Evolutionary conservation across 2,797 vertebrate species (phyloP), one percentile per base, ranked within the genome.

Genomic region (Esox lucius): DNA sequence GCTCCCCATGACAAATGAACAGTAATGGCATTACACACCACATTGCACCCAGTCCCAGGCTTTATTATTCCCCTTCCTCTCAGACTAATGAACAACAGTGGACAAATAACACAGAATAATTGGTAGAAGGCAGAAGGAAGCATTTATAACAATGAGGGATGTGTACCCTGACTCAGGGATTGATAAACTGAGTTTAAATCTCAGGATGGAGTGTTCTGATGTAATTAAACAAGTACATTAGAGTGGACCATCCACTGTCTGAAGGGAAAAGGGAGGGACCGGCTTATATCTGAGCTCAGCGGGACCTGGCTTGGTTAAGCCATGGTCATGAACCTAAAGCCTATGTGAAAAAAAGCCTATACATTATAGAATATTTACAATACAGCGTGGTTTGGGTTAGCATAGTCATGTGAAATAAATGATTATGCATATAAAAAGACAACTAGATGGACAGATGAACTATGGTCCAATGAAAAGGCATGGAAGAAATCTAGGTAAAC

Each of bases 81-180:
- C 65, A 85, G 86, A 89, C 76, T 87, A 89, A 92, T 90, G 85
- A 87, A 84, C 84, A 82, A 59, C 73, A 74, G 39, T 33, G 19
- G 75, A 85, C 86, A 84, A 83, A 80, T 90, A 87, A 87, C 77
- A 73, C 81, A 84, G 89, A 91, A 80, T 78, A 84, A 90, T 88
- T 71, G 69, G 48, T 80, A 28, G 82, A 80, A 78, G 73, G 82
- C 83, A 70, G 72, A 64, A 71, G 39, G 53, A 81, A 46, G 39
- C 83, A 86, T 85, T 80, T 68, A 82, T 83, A 82, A 81, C 66
- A 75, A 66, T 53, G 75, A 72, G 62, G 19, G 69, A 78, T 70
- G 76, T 70, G 24, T 49, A 65, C 16, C 7, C 72, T 71, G 59
- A 75, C 67, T 69, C 33, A 56, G 39, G 22, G 12, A 42, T 65